A percentile compares a stretch with the other conserved stretches of the same genome.
These are phyloP conservation scores for Oophaga pumilio DNA, from an alignment of 2,113 vertebrate genomes.

Conservation along the genomic window DNA sequence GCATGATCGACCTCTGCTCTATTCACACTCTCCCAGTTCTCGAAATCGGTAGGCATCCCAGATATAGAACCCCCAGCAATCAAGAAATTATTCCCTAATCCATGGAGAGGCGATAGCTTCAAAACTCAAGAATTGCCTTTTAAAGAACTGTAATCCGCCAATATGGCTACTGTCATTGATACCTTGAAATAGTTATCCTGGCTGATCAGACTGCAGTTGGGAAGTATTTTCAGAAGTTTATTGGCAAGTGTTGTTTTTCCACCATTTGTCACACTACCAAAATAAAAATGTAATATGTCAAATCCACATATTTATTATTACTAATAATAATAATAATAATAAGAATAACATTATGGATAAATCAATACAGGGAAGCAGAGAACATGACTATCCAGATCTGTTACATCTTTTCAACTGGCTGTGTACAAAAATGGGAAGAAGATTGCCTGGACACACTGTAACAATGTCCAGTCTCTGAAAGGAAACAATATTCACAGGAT, in stretches of 20 bases:
- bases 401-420: too few species aligned
- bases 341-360: background rate
- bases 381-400: background rate
- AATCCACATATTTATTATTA: background rate
- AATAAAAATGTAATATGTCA: background rate
- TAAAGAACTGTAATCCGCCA: too few species aligned
- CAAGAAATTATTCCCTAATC: too few species aligned
- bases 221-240: slow-evolving; percentile 77
- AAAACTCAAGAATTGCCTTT: too few species aligned
- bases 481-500: too few species aligned
- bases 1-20: too few species aligned
- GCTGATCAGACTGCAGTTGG: slow-evolving; percentile 82
- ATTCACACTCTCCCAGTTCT: too few species aligned
- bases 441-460: background rate
- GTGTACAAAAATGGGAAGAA: background rate
- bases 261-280: slow-evolving; percentile 86
- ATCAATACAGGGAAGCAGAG: background rate
- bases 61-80: too few species aligned
- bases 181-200: slow-evolving; percentile 97
- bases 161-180: slow-evolving; percentile 44
- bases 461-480: background rate
- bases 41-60: too few species aligned
- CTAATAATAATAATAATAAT: too few species aligned
- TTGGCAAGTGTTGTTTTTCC: slow-evolving; percentile 88
- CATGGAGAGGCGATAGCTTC: too few species aligned